A percentile compares a stretch with the other conserved stretches of the same genome.
phyloP scores from a whole-genome alignment of 2,797 vertebrate species.

The Anguilla anguilla region DNA sequence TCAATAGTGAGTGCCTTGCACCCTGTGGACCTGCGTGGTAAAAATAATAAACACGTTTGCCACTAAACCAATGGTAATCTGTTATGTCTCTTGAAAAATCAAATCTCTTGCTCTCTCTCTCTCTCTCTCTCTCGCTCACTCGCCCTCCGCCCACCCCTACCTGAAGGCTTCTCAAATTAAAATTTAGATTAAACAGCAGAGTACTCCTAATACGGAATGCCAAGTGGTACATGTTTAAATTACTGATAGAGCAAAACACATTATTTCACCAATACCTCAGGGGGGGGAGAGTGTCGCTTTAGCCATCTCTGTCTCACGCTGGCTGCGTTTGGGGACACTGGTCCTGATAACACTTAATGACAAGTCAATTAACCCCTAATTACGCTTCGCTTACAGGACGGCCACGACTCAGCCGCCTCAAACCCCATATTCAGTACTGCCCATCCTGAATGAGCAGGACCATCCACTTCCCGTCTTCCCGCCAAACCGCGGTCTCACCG shows the following conservation, averaged over 20 bases:
- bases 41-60: constrained; percentile 31
- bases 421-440: not conserved
- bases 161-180: constrained; percentile 34
- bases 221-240: constrained; percentile 20
- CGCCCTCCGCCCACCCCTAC: constrained; percentile 5
- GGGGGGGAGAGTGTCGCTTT: not conserved
- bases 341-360: not conserved
- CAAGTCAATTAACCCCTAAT: constrained; percentile 8
- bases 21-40: not conserved
- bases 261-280: constrained; percentile 6
- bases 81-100: constrained; percentile 31
- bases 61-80: constrained; percentile 34
- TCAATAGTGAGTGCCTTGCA: not conserved
- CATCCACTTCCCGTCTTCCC: not conserved
- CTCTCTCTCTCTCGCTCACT: not conserved
- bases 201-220: constrained; percentile 34
- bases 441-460: not conserved
- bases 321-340: not conserved
- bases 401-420: not conserved
- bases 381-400: not conserved
- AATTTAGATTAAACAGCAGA: constrained; percentile 36
- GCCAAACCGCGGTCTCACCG: not conserved
- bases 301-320: not conserved
- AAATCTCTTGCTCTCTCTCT: constrained; percentile 14
- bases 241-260: constrained; percentile 23